Evolutionary conservation across 2,888 invertebrate species (phyloP).

Genomic region (Troides oblongomaculatus): DNA sequence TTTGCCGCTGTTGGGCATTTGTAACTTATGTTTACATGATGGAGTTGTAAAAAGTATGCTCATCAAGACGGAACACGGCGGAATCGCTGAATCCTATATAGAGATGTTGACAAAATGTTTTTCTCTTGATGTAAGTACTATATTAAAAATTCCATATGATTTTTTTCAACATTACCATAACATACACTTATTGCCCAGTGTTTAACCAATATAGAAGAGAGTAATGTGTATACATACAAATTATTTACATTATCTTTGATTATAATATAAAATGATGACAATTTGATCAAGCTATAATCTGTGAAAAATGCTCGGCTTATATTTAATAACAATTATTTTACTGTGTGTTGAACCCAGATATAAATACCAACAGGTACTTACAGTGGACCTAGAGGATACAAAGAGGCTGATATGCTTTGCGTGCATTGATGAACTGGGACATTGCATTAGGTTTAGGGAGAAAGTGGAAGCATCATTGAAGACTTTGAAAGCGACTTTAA

Average conservation of each 20-base stretch:
- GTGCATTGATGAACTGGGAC: conserved; percentile 50
- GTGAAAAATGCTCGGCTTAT: too few relatives aligned
- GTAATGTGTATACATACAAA: too few relatives aligned
- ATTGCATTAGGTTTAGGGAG: conserved; percentile 46
- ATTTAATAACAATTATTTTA: background rate
- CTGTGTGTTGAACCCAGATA: conserved; percentile 8
- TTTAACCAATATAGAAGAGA: too few relatives aligned
- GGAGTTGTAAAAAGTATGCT: conserved; percentile 70
- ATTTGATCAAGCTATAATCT: too few relatives aligned
- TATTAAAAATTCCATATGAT: background rate
- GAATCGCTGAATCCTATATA: conserved; percentile 51
- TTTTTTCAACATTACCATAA: too few relatives aligned
- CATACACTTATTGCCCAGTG: too few relatives aligned
- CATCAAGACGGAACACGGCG: conserved; percentile 47
- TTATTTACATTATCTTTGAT: too few relatives aligned
- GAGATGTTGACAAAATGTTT: conserved; percentile 68
- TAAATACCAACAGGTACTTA: conserved; percentile 28
- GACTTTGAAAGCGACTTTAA: conserved; percentile 44
- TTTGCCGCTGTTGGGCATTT: conserved; percentile 62
- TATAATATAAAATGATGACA: too few relatives aligned
- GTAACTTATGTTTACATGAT: conserved; percentile 66
- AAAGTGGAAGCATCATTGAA: conserved; percentile 53
- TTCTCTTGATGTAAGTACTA: conserved; percentile 64
- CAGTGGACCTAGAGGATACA: conserved; percentile 57
- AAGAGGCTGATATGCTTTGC: conserved; percentile 59